phyloP scores from a whole-genome alignment of 2,888 invertebrate genomes.

The Nephrotoma flavescens region DNA sequence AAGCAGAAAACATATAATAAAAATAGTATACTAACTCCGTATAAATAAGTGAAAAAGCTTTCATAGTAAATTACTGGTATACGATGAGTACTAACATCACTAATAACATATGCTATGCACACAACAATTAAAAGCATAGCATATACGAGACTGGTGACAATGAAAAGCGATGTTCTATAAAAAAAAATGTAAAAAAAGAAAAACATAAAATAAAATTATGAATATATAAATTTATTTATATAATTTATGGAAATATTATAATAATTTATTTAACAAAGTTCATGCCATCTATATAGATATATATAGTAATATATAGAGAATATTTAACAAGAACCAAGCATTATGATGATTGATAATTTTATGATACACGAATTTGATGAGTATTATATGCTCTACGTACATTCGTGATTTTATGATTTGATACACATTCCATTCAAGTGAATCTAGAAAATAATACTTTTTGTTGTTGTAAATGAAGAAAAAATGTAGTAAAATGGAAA shows the following conservation, averaged over 20 bases:
- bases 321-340: background rate
- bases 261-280: background rate
- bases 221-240: background rate
- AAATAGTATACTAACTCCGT: constrained; percentile 85
- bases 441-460: background rate
- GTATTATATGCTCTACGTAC: background rate
- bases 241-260: background rate
- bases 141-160: constrained; percentile 92
- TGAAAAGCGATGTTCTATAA: constrained; percentile 84
- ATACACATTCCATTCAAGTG: background rate
- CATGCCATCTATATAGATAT: background rate
- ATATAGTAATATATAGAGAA: background rate
- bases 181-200: constrained; percentile 7
- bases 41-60: constrained; percentile 89
- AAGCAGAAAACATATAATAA: constrained; percentile 89
- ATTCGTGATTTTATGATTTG: background rate
- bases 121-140: constrained; percentile 87
- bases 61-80: constrained; percentile 86
- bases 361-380: background rate
- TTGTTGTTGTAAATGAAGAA: background rate
- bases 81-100: constrained; percentile 86
- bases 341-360: background rate
- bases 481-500: background rate
- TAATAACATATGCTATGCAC: constrained; percentile 87
- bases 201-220: constrained; percentile 3